Conservation (phyloP, 2,113 vertebrate genomes). For the Lepidiolamprologus cunningtoni region DNA sequence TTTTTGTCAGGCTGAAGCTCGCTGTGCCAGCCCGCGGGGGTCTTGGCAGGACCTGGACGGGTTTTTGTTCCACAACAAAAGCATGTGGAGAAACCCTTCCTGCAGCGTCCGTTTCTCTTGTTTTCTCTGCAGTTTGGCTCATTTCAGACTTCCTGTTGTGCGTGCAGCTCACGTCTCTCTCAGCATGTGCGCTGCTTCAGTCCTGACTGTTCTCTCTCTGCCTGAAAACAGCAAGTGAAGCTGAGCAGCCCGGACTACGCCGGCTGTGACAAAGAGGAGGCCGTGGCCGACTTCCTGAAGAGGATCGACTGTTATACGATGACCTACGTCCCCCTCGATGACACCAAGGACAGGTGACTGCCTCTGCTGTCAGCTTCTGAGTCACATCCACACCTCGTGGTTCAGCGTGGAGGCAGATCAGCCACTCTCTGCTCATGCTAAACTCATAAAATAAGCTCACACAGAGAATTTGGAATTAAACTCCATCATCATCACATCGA, state of each 20-base stretch:
- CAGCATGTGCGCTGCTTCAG: neutral
- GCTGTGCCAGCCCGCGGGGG: neutral
- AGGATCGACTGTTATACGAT: conserved; percentile 85
- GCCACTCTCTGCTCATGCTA: neutral
- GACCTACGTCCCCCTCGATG: conserved; percentile 82
- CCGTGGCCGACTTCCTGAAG: conserved; percentile 81
- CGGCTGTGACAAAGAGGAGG: conserved; percentile 80
- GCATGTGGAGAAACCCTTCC: neutral
- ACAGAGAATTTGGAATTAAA: neutral
- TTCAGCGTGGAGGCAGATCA: neutral
- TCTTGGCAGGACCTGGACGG: neutral
- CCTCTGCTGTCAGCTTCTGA: neutral
- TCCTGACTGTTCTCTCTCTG: neutral
- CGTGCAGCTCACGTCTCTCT: neutral
- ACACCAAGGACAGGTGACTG: conserved; percentile 79
- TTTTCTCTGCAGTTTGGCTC: neutral
- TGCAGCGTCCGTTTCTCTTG: neutral
- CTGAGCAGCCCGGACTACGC: conserved; percentile 84
- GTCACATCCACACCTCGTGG: neutral
- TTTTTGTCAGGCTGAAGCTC: neutral
- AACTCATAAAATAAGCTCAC: neutral
- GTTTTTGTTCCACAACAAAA: neutral
- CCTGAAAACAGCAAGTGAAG: conserved; percentile 80
- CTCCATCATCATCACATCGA: neutral
- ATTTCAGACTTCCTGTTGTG: fast-evolving